phyloP scores from a whole-genome alignment of 2,113 vertebrate genomes.

The Python bivittatus region DNA sequence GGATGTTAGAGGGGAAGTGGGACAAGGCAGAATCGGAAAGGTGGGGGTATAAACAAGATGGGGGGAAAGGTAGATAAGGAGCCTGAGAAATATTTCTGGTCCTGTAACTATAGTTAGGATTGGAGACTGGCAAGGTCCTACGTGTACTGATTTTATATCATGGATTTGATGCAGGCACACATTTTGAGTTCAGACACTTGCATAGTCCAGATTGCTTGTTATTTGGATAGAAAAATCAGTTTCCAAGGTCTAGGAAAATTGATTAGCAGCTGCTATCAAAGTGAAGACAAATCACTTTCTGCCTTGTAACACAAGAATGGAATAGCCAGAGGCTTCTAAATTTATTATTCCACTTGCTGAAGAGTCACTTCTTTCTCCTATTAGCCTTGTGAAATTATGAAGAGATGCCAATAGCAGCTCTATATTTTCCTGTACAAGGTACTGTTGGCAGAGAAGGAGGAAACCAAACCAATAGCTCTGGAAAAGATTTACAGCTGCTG shows the following conservation, averaged over 20 bases:
- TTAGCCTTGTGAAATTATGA: conserved; percentile 50
- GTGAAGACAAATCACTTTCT: conserved; percentile 51
- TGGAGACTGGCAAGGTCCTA: background rate
- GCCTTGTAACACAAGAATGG: conserved; percentile 23
- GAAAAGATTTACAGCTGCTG: conserved; percentile 59
- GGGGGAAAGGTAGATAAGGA: background rate
- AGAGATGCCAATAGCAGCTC: conserved; percentile 40
- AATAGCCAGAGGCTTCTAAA: conserved; percentile 44
- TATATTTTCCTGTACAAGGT: conserved; percentile 43
- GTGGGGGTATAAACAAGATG: background rate
- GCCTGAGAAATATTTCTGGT: no score
- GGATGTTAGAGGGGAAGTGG: no score
- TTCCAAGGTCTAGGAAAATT: conserved; percentile 36
- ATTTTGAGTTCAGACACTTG: conserved; percentile 13
- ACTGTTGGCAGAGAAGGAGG: conserved; percentile 19
- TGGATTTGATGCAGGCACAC: background rate
- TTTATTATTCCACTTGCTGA: conserved; percentile 50
- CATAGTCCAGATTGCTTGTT: conserved; percentile 20
- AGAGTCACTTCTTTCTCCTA: conserved; percentile 37
- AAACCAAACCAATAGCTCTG: conserved; percentile 47
- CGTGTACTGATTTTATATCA: background rate
- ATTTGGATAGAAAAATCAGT: conserved; percentile 40
- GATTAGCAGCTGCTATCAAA: conserved; percentile 43
- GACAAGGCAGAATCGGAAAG: background rate
- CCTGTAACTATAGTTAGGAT: background rate